Percentiles rank a stretch among this genome's conserved stretches.
Conservation (phyloP, 2,113 vertebrate species). For the Callionymus lyra region DNA sequence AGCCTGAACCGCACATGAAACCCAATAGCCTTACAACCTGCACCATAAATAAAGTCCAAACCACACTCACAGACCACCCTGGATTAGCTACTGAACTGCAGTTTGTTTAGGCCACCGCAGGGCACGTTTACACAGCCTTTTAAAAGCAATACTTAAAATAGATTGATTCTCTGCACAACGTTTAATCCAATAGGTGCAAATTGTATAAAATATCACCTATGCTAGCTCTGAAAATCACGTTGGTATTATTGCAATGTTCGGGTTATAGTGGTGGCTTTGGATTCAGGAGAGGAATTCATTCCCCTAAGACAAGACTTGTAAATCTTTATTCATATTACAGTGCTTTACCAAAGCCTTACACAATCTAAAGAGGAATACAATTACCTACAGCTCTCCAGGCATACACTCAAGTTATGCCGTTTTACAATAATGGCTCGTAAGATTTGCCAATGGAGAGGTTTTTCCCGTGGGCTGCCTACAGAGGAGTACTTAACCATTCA, state of each 20-base stretch:
- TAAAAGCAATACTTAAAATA: too few relatives aligned
- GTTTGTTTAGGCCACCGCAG: constrained; percentile 14
- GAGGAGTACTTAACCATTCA: constrained; percentile 32
- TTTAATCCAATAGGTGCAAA: too few relatives aligned
- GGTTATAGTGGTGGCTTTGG: too few relatives aligned
- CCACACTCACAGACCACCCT: constrained; percentile 50
- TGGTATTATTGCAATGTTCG: too few relatives aligned
- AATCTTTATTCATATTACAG: constrained; percentile 24
- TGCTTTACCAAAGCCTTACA: constrained; percentile 19
- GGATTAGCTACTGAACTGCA: constrained; percentile 25
- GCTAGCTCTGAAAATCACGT: too few relatives aligned
- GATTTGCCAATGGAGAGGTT: constrained; percentile 33
- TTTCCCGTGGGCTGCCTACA: constrained; percentile 24
- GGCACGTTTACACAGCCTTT: constrained; percentile 17
- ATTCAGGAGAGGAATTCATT: background rate
- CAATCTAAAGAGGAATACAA: constrained; percentile 32
- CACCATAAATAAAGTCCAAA: constrained; percentile 56
- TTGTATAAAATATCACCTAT: constrained; percentile 7
- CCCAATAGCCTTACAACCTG: constrained; percentile 37
- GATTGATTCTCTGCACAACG: too few relatives aligned
- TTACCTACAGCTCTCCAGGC: constrained; percentile 34
- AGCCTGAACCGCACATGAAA: constrained; percentile 58
- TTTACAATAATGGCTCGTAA: constrained; percentile 34
- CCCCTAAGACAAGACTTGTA: constrained; percentile 26
- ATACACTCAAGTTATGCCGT: constrained; percentile 22